A percentile compares a stretch with the other conserved stretches of the same genome.
These are phyloP conservation scores for Drosophila rufa DNA, from an alignment of 1,140 invertebrate genomes.

Conservation along the genomic window DNA sequence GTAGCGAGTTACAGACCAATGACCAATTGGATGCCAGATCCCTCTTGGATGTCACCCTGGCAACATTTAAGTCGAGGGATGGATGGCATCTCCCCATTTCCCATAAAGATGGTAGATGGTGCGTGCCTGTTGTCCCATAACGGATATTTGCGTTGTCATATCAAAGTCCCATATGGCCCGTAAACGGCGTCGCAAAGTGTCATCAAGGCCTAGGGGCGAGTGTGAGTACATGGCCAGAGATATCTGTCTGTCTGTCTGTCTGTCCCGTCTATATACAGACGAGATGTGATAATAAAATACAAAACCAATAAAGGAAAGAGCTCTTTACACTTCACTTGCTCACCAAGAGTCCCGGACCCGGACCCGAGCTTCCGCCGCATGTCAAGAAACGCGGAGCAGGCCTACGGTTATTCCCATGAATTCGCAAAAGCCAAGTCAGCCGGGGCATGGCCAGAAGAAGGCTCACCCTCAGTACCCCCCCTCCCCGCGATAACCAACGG, in stretches of 20 bases:
- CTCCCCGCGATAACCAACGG: conserved; percentile 33
- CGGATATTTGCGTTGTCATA: conserved; percentile 84
- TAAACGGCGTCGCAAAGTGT: conserved; percentile 74
- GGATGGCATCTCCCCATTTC: neutral
- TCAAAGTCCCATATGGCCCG: conserved; percentile 84
- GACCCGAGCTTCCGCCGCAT: conserved; percentile 63
- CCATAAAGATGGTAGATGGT: conserved; percentile 56
- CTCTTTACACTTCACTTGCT: conserved; percentile 85
- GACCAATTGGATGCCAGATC: conserved; percentile 11
- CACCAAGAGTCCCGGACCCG: conserved; percentile 58
- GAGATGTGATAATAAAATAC: conserved; percentile 84
- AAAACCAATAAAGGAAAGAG: conserved; percentile 85
- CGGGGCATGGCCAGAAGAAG: conserved; percentile 27
- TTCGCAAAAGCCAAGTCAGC: conserved; percentile 25
- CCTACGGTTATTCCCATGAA: conserved; percentile 77
- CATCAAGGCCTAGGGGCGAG: conserved; percentile 70
- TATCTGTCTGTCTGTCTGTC: neutral
- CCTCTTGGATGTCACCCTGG: conserved; percentile 20
- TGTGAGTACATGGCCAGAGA: neutral
- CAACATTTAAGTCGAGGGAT: conserved; percentile 13
- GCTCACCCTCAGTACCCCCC: neutral
- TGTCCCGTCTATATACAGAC: conserved; percentile 50
- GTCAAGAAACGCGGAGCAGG: conserved; percentile 56
- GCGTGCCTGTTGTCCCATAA: conserved; percentile 75
- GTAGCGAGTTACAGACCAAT: conserved; percentile 6